Percentiles rank a stretch among this genome's conserved stretches.
phyloP scores from a whole-genome alignment of 2,888 invertebrate species.

The Selenia dentaria region DNA sequence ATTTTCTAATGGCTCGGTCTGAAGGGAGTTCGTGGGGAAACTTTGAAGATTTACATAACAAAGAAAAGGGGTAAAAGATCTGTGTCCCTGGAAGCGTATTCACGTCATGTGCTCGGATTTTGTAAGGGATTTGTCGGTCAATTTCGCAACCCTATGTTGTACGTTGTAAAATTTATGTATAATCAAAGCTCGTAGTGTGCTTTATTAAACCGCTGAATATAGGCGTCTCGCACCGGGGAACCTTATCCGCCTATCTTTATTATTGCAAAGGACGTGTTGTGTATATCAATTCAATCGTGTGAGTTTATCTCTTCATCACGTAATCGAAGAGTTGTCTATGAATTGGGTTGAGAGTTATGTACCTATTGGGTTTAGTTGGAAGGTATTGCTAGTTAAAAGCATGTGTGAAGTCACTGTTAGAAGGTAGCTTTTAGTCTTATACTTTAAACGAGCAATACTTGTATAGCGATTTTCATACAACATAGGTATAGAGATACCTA shows the following conservation, averaged over 20 bases:
- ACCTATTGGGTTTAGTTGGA: too few relatives aligned
- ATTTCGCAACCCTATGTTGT: slow-evolving; percentile 60
- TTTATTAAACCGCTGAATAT: slow-evolving; percentile 48
- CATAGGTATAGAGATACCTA: too few relatives aligned
- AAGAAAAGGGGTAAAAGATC: slow-evolving; percentile 69
- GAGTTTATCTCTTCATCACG: too few relatives aligned
- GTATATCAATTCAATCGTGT: too few relatives aligned
- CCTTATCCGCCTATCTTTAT: slow-evolving; percentile 43
- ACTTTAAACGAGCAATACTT: too few relatives aligned
- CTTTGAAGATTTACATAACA: slow-evolving; percentile 76
- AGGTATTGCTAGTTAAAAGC: too few relatives aligned
- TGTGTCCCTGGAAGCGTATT: slow-evolving; percentile 67
- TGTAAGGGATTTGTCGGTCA: slow-evolving; percentile 70
- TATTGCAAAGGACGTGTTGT: slow-evolving; percentile 36
- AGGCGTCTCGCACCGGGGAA: slow-evolving; percentile 34
- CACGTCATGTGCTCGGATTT: slow-evolving; percentile 67
- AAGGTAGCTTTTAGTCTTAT: too few relatives aligned
- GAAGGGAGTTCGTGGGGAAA: slow-evolving; percentile 70
- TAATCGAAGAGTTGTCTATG: too few relatives aligned
- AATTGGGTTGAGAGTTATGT: too few relatives aligned
- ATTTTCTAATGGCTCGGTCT: slow-evolving; percentile 77
- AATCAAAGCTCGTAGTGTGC: slow-evolving; percentile 48
- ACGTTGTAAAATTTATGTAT: slow-evolving; percentile 50
- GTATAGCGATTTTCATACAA: too few relatives aligned
- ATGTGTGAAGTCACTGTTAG: too few relatives aligned